Evolutionary conservation across 2,113 vertebrate species (phyloP), one percentile per base, ranked within the genome.

Genomic region (Crotalus horridus): DNA sequence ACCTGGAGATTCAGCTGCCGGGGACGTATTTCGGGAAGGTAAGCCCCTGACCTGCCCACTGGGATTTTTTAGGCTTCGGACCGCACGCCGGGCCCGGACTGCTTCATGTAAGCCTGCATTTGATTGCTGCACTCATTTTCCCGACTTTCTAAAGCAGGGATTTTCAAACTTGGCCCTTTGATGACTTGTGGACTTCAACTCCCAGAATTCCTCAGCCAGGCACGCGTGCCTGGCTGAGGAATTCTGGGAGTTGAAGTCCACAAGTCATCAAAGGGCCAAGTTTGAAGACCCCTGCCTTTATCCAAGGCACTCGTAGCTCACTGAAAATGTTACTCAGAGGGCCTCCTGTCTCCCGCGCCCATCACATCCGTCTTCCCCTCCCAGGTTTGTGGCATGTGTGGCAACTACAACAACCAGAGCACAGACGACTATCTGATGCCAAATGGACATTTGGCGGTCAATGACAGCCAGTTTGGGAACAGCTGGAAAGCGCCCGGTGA

Each of bases 301-400:
- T 48, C 48, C 48, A 59, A 59, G 58, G 7, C 6, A 23, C 6
- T 7, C 1, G 0, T 7, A 21, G 1, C 23, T 58, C 1, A 7
- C 58, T 59, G 23, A 23, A 58, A 59, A 56, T 5, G 21, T 59
- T 59, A 59, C 2, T 24, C 58, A 2, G 20, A 6, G 55, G 55
- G 58, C 1, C 24, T 26, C 5, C 4, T 0, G 8, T 7, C 2
- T 21, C 4, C 24, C 6, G 0, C 13, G 46, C 81, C 24, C 20
- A 11, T 64, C 17, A 64, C 39, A 69, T 12, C 46, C 53, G 0
- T 2, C 59, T 55, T 56, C 58, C 46, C 2, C 4, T 0, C 92
- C 12, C 90, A 99, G 98, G 96, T 98, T 69, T 99, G 98, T 1
- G 98, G 98, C 5, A 96, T 98, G 96, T 99, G 98, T 0, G 98